Evolutionary conservation across 2,888 invertebrate genomes (phyloP).

Genomic region (Drosophila atroscutellata): DNA sequence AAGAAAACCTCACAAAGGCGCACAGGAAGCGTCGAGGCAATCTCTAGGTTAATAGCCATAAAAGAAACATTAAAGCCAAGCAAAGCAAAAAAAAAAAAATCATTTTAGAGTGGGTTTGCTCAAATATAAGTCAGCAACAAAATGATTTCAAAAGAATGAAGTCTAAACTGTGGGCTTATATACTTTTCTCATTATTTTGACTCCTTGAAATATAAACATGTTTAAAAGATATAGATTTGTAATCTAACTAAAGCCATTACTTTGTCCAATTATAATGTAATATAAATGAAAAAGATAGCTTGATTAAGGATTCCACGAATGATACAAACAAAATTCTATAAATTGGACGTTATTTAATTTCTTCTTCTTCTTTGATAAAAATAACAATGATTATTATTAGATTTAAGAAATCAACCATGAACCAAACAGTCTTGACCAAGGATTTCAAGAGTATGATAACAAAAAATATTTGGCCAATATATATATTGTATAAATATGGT

Average conservation of each 20-base stretch:
- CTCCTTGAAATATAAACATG: background rate
- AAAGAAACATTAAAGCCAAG: conserved; percentile 44
- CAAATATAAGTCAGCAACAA: conserved; percentile 1
- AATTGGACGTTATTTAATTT: background rate
- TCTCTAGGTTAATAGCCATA: conserved; percentile 51
- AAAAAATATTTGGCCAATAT: background rate
- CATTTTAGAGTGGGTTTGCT: background rate
- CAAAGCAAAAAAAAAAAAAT: conserved; percentile 19
- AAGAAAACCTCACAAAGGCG: conserved; percentile 17
- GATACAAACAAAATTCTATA: background rate
- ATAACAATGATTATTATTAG: background rate
- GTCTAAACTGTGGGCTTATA: background rate
- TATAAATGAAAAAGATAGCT: too few species aligned
- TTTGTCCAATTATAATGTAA: too few species aligned
- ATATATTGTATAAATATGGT: background rate
- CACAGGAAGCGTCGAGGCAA: conserved; percentile 30
- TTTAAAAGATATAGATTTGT: background rate
- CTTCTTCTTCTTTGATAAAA: background rate
- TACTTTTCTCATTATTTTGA: background rate
- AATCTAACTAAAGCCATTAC: background rate
- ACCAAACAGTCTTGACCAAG: background rate
- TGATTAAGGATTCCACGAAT: background rate
- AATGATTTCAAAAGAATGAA: background rate
- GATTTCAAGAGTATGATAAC: too few species aligned
- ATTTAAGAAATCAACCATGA: background rate